A percentile compares a stretch with the other conserved stretches of the same genome.
These are phyloP conservation scores for Stictonetta naevosa DNA, from an alignment of 2,113 vertebrate species.

Conservation along the genomic window DNA sequence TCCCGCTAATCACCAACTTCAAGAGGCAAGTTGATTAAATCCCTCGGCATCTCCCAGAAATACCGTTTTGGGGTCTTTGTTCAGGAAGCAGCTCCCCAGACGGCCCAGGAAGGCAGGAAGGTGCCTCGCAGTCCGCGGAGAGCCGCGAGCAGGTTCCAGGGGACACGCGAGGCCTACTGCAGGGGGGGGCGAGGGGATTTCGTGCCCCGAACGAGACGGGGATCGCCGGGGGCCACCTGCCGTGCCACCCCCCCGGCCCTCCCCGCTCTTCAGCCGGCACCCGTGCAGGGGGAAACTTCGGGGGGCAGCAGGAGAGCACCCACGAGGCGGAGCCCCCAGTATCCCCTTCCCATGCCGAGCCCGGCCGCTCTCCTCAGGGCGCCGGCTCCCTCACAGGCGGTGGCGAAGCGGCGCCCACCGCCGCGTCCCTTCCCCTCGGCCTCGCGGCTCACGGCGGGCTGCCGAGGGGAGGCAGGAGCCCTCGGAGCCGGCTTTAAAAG, in stretches of 20 bases:
- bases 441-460: not conserved
- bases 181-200: not conserved
- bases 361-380: not conserved
- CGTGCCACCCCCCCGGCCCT: not conserved
- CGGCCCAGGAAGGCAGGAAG: not conserved
- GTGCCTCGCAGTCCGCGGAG: not conserved
- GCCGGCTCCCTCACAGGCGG: not conserved
- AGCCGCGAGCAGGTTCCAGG: not conserved
- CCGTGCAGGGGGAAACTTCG: constrained; percentile 6
- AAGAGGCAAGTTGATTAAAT: not conserved
- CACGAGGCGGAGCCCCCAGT: not conserved
- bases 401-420: no score
- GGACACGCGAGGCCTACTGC: constrained; percentile 40
- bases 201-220: not conserved
- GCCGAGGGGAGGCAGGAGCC: not conserved
- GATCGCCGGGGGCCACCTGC: not conserved
- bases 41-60: not conserved
- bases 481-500: not conserved
- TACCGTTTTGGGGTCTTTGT: not conserved
- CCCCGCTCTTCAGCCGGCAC: not conserved
- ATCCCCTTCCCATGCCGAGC: not conserved
- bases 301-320: not conserved
- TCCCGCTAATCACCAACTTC: constrained; percentile 1
- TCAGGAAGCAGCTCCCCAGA: not conserved
- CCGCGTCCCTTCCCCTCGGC: not conserved